Percentiles rank a stretch among this genome's conserved stretches.
Evolutionary conservation across 2,888 invertebrate species (phyloP).

Genomic region (Cistogaster globosa): DNA sequence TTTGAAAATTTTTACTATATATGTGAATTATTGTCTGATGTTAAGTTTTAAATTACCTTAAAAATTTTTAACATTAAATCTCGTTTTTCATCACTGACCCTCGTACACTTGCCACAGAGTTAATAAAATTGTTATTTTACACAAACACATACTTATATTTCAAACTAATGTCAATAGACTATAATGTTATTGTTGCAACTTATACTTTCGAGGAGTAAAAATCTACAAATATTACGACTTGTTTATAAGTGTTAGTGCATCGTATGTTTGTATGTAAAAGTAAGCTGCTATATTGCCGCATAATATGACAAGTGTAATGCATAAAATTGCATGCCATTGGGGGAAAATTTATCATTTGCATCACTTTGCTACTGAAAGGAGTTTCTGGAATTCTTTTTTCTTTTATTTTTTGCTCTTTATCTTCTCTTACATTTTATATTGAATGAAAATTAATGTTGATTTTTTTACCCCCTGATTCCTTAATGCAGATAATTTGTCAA

Average conservation of each 20-base stretch:
- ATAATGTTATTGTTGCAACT: neutral
- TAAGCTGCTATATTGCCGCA: constrained; percentile 22
- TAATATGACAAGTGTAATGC: constrained; percentile 71
- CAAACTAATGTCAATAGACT: neutral
- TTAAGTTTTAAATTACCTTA: too few relatives aligned
- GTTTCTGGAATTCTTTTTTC: neutral
- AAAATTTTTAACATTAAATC: too few relatives aligned
- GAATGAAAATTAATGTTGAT: constrained; percentile 24
- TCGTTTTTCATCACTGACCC: too few relatives aligned
- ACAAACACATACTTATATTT: constrained; percentile 33
- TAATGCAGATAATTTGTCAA: constrained; percentile 67
- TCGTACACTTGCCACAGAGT: neutral
- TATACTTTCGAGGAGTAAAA: constrained; percentile 8
- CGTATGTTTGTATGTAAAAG: neutral
- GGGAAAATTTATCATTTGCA: constrained; percentile 69
- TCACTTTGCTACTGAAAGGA: constrained; percentile 42
- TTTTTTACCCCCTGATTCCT: constrained; percentile 21
- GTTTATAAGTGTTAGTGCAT: neutral
- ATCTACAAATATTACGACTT: neutral
- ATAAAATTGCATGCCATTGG: constrained; percentile 69
- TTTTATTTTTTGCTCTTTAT: neutral
- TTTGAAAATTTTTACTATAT: too few relatives aligned
- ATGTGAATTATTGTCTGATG: too few relatives aligned
- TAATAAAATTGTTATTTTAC: neutral
- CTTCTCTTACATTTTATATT: constrained; percentile 13